Evolutionary conservation across 2,888 invertebrate species (phyloP), one percentile per base, ranked within the genome.

Genomic region (Leptinotarsa juncta): DNA sequence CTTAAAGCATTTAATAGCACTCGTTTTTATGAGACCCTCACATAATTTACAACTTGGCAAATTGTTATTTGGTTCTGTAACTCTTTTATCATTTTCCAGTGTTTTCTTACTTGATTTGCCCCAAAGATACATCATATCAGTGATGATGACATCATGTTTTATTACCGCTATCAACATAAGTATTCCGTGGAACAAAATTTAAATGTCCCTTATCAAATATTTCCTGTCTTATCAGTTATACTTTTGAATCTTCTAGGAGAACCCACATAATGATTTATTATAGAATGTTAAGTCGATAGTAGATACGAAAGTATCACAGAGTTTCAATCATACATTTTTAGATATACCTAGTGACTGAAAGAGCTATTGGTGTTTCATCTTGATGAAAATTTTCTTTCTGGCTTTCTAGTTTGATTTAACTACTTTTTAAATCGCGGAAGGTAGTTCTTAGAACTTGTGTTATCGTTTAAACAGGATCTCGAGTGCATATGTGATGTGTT

Each of bases 1-100:
- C 32, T 76, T 82, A 32, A 70, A 51, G 73, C 82, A 82, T 68
- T 82, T 81, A 15, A 82, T 77, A 2, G 80, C 80, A 76, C 81
- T 82, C 10, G 81, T 80, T 75, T 79, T 79, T 55, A 72, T 81
- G 60, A 15, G 67, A 14, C 75, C 67, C 48, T 78, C 79, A 50
- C 82, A 82, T 15, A 82, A 71, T 18, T 76, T 75, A 67, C 82
- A 82, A 20, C 60, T 62, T 4, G 74, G 62, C 14, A 48, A 23
- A 60, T 67, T 53, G 32, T 62, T 42, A 18, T 51, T 42, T 16
- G 53, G 66, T 50, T 65, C 48, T 14, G 18, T 48, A 50, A 51
- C 55, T 53, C 32, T 68, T 51, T 60, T 68, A 57, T 68, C 55
- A 51, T 66, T 51, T 10, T 51, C 32, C 15, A 55, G 20, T 49